phyloP scores from a whole-genome alignment of 2,888 invertebrate genomes.

The Anarsia innoxiella region DNA sequence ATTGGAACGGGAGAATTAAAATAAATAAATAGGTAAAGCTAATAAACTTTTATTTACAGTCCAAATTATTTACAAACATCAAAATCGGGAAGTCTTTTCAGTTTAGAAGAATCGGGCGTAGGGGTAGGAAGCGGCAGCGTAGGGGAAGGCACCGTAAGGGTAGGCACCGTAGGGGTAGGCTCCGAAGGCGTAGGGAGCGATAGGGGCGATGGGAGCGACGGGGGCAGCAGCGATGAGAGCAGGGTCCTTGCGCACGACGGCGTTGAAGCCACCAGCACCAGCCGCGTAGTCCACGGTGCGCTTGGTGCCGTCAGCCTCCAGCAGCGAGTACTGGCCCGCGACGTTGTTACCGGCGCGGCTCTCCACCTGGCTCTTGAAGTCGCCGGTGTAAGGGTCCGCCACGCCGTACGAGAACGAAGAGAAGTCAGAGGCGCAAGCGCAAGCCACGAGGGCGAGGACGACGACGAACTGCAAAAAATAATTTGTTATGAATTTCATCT shows the following conservation, averaged over 20 bases:
- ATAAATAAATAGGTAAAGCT: too few species aligned
- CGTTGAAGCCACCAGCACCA: constrained; percentile 71
- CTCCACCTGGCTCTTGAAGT: constrained; percentile 72
- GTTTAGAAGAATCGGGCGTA: constrained; percentile 26
- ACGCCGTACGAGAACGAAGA: constrained; percentile 72
- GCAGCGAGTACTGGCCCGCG: constrained; percentile 70
- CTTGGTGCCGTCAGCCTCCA: constrained; percentile 70
- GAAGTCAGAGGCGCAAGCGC: constrained; percentile 34
- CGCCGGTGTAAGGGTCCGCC: constrained; percentile 73
- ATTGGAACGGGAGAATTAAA: too few species aligned
- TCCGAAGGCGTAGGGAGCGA: constrained; percentile 21
- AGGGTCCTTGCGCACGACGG: constrained; percentile 70
- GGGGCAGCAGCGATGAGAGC: constrained; percentile 19
- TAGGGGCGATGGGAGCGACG: constrained; percentile 23
- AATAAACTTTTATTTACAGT: constrained; percentile 33
- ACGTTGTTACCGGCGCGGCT: constrained; percentile 65
- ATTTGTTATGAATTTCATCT: too few species aligned
- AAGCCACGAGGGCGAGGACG: constrained; percentile 41
- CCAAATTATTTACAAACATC: constrained; percentile 30
- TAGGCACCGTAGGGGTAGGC: constrained; percentile 21
- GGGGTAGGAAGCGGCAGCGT: constrained; percentile 19
- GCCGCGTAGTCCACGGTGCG: constrained; percentile 76
- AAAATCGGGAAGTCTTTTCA: neutral
- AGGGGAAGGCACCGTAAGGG: constrained; percentile 22
- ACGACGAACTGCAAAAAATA: constrained; percentile 41